These are phyloP conservation scores for Ctenoplectra terminalis DNA, from an alignment of 1,140 invertebrate genomes.

Conservation along the genomic window DNA sequence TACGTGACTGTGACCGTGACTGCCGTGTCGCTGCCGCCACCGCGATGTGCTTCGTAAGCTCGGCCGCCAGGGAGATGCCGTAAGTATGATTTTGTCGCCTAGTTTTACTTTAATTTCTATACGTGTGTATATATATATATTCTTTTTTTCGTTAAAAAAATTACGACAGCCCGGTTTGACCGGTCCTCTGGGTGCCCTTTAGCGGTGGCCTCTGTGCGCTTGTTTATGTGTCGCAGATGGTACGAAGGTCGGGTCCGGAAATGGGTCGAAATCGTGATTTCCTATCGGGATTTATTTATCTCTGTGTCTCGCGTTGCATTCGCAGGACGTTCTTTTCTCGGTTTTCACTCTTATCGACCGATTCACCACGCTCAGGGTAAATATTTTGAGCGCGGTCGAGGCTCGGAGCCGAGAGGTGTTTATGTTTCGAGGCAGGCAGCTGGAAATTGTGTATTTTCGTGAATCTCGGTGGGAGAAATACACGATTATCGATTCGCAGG, in stretches of 20 bases:
- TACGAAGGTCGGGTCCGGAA: slow-evolving; percentile 57
- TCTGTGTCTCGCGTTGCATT: neutral
- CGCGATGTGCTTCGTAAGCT: slow-evolving; percentile 43
- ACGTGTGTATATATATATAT: too few species aligned
- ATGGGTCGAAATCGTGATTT: slow-evolving; percentile 43
- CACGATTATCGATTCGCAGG: slow-evolving; percentile 15
- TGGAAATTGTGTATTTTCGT: too few species aligned
- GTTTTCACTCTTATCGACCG: neutral
- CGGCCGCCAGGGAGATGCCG: slow-evolving; percentile 54
- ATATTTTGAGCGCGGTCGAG: neutral
- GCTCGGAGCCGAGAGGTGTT: too few species aligned
- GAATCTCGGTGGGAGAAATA: neutral
- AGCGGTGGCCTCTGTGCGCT: neutral
- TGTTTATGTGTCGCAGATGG: slow-evolving; percentile 51
- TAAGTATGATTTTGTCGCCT: slow-evolving; percentile 40
- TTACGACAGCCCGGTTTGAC: neutral
- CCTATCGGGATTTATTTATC: neutral
- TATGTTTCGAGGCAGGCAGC: too few species aligned
- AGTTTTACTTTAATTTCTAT: too few species aligned
- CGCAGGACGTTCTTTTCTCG: too few species aligned
- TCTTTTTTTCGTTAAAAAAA: too few species aligned
- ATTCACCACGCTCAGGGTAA: neutral
- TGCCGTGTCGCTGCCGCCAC: slow-evolving; percentile 41
- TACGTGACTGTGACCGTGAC: slow-evolving; percentile 68
- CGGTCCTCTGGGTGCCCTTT: neutral